Base-by-base conservation (phyloP, 1,140 invertebrate species). In the Caenorhabditis tropicalis region DNA sequence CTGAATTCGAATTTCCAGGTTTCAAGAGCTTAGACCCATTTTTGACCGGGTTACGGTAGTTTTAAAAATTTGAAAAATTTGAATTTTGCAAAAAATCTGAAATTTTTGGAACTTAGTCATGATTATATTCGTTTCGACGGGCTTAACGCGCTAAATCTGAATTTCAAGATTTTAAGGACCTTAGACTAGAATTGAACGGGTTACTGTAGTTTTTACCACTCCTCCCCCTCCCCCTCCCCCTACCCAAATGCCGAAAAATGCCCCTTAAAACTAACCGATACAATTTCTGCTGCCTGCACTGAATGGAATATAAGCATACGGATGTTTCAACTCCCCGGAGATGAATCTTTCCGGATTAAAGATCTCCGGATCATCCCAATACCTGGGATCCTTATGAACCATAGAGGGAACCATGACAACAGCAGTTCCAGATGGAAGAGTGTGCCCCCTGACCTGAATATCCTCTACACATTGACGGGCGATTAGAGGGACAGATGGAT, bases 301-400 rank as follows among this genome's bases (percentile, higher is more conserved):
- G 82, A 92, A 92, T 0, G 92, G 92, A 51, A 91, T 91, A 85
- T 91, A 92, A 27, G 87, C 88, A 85, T 91, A 92, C 16, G 92
- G 92, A 89, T 92, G 92, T 84, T 91, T 87, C 80, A 94, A 93
- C 91, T 97, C 96, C 0, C 95, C 94, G 0, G 95, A 94, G 79
- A 96, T 92, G 93, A 98, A 98, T 90, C 96, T 94, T 85, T 98
- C 96, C 0, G 96, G 96, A 92, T 97, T 93, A 91, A 97, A 98
- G 80, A 92, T 93, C 60, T 95, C 93, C 0, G 96, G 95, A 91
- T 98, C 95, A 0, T 95, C 94, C 92, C 95, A 98, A 85, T 94
- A 93, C 84, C 96, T 94, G 12, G 93, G 91, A 80, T 94, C 83
- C 79, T 95, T 94, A 91, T 97, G 96, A 39, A 96, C 91, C 88